Evolutionary conservation across 2,113 vertebrate species (phyloP), one percentile per base, ranked within the genome.

Genomic region (Pelmatolapia mariae): DNA sequence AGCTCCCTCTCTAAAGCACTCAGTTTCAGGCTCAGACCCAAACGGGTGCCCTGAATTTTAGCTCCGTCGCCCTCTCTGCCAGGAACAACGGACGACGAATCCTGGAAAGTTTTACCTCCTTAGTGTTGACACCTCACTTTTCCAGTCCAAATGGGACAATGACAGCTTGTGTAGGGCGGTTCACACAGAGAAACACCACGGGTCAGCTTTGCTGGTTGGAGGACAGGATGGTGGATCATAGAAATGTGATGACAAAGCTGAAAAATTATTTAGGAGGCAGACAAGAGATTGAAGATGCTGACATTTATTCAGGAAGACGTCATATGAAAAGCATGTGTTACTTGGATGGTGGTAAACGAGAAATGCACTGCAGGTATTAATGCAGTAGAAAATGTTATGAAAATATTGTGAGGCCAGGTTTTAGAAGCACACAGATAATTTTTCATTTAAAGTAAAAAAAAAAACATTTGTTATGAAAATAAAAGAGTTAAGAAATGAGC

Each of bases 51-150:
- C 87, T 87, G 76, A 78, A 85, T 90, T 89, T 68, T 29, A 84
- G 89, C 86, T 89, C 81, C 5, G n/a, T 79, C 66, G 33, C 83
- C 80, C 45, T 76, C 50, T 24, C 59, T 92, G 93, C 93, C 93
- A 95, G 89, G 91, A 95, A 94, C 91, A 92, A 85, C 52, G 43
- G 83, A 85, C 5, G n/a, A 40, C 63, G 1, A 89, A 83, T 24
- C 40, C 90, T 94, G 94, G 94, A 95, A 95, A 94, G 61, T 92
- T 86, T 90, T 89, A 89, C 90, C 61, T 79, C 81, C 63, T 56
- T n/a, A 79, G 86, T 78, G 89, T 91, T 91, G 90, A 90, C 84
- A 83, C 81, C 91, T 87, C 19, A 16, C 80, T 90, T 86, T 82
- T 88, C 63, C 84, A 85, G 52, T 80, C 85, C 80, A 92, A 84